Base-by-base conservation (phyloP, 2,113 vertebrate genomes). In the Dendropsophus ebraccatus region DNA sequence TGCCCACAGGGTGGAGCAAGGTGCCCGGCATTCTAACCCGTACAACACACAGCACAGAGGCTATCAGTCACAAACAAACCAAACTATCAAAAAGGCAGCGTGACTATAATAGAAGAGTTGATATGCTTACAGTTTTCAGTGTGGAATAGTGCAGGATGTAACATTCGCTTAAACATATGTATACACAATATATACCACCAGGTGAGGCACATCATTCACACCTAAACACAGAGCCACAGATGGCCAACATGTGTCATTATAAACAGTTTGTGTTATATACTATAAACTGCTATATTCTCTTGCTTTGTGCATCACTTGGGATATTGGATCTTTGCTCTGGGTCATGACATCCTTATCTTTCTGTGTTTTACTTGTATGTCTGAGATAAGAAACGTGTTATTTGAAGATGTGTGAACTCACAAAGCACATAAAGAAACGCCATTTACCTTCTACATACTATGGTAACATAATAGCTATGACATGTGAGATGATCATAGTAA, bases 261-360 rank as follows among this genome's bases (percentile, higher is more conserved):
- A 37, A 70, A 70, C 67, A 35, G 65, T 69, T 69, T 35, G 32
- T 69, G 17, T 35, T 69, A 37, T 23, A 70, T 23, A 21, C 23
- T 14, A 14, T 74, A 74, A 0, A 11, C 9, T 74, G 47, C 21
- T 23, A 16, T 49, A 30, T 49, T 13, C 41, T 74, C 1, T 37
- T 13, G 21, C 72, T 70, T 70, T 74, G 41, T 74, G 37, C 23
- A n/a, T 45, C 10, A n/a, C n/a, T n/a, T n/a, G 11, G 23, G 72
- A 41, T 9, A 9, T 16, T 74, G n/a, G 10, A 16, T 47, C 13
- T n/a, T 49, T 49, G 4, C 32, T 74, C 11, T 47, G 41, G 72
- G 72, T 74, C 11, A 49, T 74, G 72, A 49, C 72, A 74, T 74
- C 28, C 7, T 49, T 74, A 74, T 74, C 72, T 17, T 49, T 47